phyloP scores from a whole-genome alignment of 2,113 vertebrate genomes.

The Syngnathus typhle region DNA sequence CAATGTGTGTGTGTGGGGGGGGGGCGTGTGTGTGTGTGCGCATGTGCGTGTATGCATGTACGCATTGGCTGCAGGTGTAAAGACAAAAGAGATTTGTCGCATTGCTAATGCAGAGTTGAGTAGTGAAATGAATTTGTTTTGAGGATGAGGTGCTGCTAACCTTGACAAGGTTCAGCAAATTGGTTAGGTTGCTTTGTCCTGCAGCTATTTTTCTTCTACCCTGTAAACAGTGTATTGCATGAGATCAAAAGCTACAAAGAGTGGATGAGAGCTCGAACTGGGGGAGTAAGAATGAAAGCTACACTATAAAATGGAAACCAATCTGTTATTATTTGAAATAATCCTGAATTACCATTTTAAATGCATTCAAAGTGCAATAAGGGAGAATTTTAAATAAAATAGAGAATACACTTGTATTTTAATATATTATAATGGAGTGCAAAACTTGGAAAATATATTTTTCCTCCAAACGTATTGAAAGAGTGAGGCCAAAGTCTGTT shows the following conservation, averaged over 20 bases:
- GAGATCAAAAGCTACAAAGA: background rate
- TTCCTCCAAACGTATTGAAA: background rate
- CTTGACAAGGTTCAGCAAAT: conserved; percentile 17
- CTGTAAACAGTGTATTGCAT: conserved; percentile 2
- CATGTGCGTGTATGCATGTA: background rate
- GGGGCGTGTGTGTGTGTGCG: background rate
- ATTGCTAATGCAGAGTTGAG: conserved; percentile 8
- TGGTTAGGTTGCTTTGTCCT: conserved; percentile 23
- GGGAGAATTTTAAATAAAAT: background rate
- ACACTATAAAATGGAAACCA: background rate
- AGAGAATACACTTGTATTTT: background rate
- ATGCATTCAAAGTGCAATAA: background rate
- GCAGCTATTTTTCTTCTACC: conserved; percentile 17
- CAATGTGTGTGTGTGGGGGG: background rate
- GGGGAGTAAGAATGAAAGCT: background rate
- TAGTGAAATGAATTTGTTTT: conserved; percentile 23
- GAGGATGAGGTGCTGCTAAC: conserved; percentile 11
- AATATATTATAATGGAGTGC: background rate
- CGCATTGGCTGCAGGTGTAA: background rate
- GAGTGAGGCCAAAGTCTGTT: background rate
- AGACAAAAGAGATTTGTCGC: conserved; percentile 11
- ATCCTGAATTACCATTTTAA: background rate
- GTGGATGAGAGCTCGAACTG: background rate
- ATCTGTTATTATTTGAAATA: background rate
- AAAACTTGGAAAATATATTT: background rate